Percentiles rank a stretch among this genome's conserved stretches.
phyloP scores from a whole-genome alignment of 2,113 vertebrate genomes.

The Notechis scutatus region DNA sequence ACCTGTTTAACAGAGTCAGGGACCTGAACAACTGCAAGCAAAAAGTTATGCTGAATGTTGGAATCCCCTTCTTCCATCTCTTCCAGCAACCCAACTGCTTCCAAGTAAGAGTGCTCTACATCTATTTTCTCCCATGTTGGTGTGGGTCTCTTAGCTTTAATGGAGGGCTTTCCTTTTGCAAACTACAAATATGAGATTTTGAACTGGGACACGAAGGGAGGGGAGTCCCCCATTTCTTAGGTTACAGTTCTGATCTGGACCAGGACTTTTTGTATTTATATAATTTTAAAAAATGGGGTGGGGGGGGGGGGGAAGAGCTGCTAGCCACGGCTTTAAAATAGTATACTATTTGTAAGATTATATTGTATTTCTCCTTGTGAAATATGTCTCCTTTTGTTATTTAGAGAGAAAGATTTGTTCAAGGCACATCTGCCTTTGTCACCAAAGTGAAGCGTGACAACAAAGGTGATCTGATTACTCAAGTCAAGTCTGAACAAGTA shows the following conservation, averaged over 20 bases:
- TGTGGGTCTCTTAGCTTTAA: background rate
- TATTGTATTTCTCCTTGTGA: background rate
- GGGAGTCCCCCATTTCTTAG: background rate
- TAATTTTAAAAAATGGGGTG: background rate
- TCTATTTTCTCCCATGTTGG: background rate
- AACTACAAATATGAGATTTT: background rate
- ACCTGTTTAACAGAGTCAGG: slow-evolving; percentile 72
- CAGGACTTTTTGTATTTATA: background rate
- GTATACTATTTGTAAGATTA: rapidly evolving
- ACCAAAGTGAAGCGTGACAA: slow-evolving; percentile 72
- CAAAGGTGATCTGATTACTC: slow-evolving; percentile 65
- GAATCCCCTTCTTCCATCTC: slow-evolving; percentile 70
- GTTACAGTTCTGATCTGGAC: background rate
- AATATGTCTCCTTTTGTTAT: slow-evolving; percentile 15
- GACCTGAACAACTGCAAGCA: slow-evolving; percentile 79
- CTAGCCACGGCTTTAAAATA: background rate
- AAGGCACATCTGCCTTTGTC: slow-evolving; percentile 68
- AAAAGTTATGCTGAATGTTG: slow-evolving; percentile 67
- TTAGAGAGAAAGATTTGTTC: slow-evolving; percentile 72
- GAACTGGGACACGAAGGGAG: background rate
- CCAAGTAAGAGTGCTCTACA: slow-evolving; percentile 48
- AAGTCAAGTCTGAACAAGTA: slow-evolving; percentile 72
- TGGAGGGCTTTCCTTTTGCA: background rate
- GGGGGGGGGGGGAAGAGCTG: background rate
- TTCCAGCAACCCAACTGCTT: slow-evolving; percentile 52